Conservation (phyloP, 2,797 vertebrate species). For the Chelmon rostratus region DNA sequence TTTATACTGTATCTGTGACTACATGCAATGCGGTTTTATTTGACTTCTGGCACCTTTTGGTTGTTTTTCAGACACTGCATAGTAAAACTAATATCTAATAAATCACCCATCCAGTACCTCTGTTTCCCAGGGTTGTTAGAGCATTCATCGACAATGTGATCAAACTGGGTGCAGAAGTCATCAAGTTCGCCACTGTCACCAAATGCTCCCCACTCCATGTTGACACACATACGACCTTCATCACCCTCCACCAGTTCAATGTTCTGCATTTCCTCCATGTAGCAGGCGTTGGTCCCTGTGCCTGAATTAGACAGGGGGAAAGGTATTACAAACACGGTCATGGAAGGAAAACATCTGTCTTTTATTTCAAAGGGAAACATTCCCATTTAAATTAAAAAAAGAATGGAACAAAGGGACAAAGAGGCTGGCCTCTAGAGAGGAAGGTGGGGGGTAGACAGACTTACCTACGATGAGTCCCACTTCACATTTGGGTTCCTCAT, state of each 20-base stretch:
- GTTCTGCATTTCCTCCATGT: conserved; percentile 97
- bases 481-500: conserved; percentile 94
- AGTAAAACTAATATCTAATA: background rate
- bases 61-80: background rate
- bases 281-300: conserved; percentile 95
- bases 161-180: conserved; percentile 90
- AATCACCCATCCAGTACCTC: conserved; percentile 82
- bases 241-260: conserved; percentile 93
- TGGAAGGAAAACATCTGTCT: background rate
- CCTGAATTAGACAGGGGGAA: conserved; percentile 77
- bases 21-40: background rate
- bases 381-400: too few relatives aligned
- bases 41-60: background rate
- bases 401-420: background rate
- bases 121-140: conserved; percentile 92
- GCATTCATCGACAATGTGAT: conserved; percentile 88
- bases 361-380: background rate
- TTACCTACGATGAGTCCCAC: conserved; percentile 96
- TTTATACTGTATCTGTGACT: background rate
- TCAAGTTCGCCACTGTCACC: conserved; percentile 93
- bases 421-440: background rate
- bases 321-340: background rate
- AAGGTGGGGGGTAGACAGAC: conserved; percentile 39
- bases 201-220: conserved; percentile 98
- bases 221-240: conserved; percentile 94